Evolutionary conservation across 2,888 invertebrate species (phyloP), one percentile per base, ranked within the genome.

Genomic region (Colletes collaris): DNA sequence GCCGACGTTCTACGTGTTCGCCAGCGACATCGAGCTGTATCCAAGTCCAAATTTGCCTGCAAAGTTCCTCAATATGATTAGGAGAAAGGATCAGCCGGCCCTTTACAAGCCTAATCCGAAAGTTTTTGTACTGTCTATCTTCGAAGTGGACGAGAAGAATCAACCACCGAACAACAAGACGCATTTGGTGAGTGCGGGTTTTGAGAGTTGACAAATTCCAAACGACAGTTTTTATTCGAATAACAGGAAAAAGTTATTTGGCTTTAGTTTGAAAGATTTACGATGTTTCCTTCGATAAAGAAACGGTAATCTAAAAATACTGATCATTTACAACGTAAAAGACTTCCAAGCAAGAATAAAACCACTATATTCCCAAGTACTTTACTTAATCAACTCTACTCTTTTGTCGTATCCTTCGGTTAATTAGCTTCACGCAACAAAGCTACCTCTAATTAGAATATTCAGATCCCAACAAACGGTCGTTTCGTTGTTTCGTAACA

Each of bases 1-100:
- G 0, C 94, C 96, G 59, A 98, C 98, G 0, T 96, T 97, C 92
- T 98, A 95, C 92, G 95, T 98, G 55, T 94, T 98, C 72, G 96
- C 97, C 40, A 97, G 97, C 68, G 98, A 98, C 92, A 97, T 98
- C 88, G 98, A 98, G 93, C 95, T 98, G 73, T 98, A 98, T 93
- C 98, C 98, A 62, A 97, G 96, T 93, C 96, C 97, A 7, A 95
- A 96, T 87, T 93, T 98, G 86, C 96, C 97, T 69, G 95, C 95
- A 37, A 95, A 96, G 91, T 98, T 98, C 93, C 94, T 98, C 85
- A 96, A 97, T 89, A 97, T 98, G 97, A 95, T 98, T 83, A 95
- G 96, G 37, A 95, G 95, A 87, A 96, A 96, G 87, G 95, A 95
- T 67, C 96, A 97, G 69, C 94, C 97, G 89, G 91, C 93, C 86